Percentiles rank a stretch among this genome's conserved stretches.
Evolutionary conservation across 2,113 vertebrate species (phyloP).

Genomic region (Columbina picui): DNA sequence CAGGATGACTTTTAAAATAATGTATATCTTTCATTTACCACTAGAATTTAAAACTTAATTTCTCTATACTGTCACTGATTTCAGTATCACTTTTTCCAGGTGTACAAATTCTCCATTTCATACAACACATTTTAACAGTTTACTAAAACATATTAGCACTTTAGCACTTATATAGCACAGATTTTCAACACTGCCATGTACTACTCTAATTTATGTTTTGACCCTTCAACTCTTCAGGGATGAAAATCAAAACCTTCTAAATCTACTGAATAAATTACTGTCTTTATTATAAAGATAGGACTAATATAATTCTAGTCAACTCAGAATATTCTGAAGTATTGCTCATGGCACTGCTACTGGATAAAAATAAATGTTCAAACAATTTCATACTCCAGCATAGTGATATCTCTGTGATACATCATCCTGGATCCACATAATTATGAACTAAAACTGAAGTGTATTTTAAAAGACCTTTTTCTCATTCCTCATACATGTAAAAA

Average conservation of each 20-base stretch:
- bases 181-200: not conserved
- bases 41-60: not conserved
- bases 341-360: not conserved
- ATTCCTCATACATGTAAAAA: not conserved
- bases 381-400: not conserved
- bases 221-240: conserved; percentile 13
- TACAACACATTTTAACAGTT: not conserved
- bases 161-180: not conserved
- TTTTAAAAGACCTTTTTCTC: conserved; percentile 35
- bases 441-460: not conserved
- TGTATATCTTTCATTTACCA: not conserved
- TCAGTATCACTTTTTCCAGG: not conserved
- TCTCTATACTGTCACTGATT: not conserved
- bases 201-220: not conserved
- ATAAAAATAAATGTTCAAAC: conserved; percentile 49
- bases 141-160: not conserved
- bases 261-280: conserved; percentile 10
- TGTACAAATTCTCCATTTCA: not conserved
- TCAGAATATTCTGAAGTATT: not conserved
- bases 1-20: not conserved
- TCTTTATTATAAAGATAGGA: not conserved
- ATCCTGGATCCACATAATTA: not conserved
- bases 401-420: conserved; percentile 17
- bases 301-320: conserved; percentile 29
- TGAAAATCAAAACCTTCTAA: conserved; percentile 14